Base-by-base conservation (phyloP, 2,797 vertebrate genomes). In the Periophthalmus magnuspinnatus region DNA sequence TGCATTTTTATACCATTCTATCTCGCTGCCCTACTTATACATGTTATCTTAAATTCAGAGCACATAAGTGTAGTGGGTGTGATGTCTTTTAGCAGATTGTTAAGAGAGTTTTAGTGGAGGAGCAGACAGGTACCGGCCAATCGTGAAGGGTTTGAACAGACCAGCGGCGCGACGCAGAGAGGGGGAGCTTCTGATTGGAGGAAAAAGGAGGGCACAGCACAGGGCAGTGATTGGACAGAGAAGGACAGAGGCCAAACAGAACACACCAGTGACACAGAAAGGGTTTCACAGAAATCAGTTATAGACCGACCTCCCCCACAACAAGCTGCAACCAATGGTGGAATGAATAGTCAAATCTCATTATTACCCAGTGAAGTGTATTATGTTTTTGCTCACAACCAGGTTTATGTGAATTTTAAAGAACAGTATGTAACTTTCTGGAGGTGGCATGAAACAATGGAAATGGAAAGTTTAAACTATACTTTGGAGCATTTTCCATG, bases 111-210 rank as follows among this genome's bases (percentile, higher is more conserved):
- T 21, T 38, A 63, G 45, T 50, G 63, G 33, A 57, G n/a, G 59
- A 59, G 60, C 19, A 66, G 71, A 82, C 38, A 77, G 81, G 91
- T 98, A 99, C 97, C 96, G 96, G 96, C 95, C 96, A 98, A 93
- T 99, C 97, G 94, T 95, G 95, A 94, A 97, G 93, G 89, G 94
- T 95, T 95, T 99, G 96, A 91, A 99, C 95, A 93, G 97, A 99
- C 97, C 97, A 98, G 93, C 96, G 96, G 75, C 96, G 96, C 86
- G 94, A 94, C 92, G 94, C 94, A 93, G 94, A 96, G 93, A 96
- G 91, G 91, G 94, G 94, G 93, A 94, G 94, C 95, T 96, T 97
- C 97, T 96, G 95, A 92, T 93, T 91, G 91, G 88, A 89, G 82
- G 76, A 84, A 68, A 74, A 75, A 70, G 81, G 79, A 76, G 79